Conservation (phyloP, 2,113 vertebrate species). For the Hippolais icterina region DNA sequence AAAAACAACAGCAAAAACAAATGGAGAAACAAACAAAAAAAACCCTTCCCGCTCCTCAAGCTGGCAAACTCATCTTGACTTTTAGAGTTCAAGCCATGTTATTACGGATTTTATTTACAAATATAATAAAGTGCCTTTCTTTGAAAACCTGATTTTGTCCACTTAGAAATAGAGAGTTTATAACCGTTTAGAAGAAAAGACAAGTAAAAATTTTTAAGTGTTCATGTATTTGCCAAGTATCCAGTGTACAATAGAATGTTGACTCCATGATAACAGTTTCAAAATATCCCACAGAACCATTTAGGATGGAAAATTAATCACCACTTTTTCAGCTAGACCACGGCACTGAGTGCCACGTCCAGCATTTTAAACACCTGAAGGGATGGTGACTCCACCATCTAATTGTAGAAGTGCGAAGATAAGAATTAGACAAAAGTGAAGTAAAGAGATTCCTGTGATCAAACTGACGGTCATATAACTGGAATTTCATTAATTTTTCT, state of each 20-base stretch:
- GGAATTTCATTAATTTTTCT: background rate
- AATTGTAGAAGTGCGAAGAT: background rate
- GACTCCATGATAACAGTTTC: background rate
- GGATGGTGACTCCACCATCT: background rate
- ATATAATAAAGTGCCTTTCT: background rate
- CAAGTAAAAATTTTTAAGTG: background rate
- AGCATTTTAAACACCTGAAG: background rate
- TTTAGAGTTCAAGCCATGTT: background rate
- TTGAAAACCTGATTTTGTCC: background rate
- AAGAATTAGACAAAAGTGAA: background rate
- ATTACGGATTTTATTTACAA: background rate
- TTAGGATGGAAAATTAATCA: background rate
- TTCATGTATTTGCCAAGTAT: background rate
- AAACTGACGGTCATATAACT: background rate
- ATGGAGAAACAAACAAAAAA: background rate
- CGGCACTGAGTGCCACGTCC: accelerated
- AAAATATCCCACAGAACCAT: background rate
- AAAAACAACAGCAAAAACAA: background rate
- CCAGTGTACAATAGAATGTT: background rate
- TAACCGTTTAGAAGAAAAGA: background rate
- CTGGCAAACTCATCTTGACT: background rate
- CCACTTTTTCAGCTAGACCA: background rate
- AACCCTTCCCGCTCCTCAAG: background rate
- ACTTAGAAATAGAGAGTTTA: background rate
- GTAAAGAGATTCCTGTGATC: background rate